phyloP scores from a whole-genome alignment of 2,888 invertebrate genomes.

The Apamea monoglypha region DNA sequence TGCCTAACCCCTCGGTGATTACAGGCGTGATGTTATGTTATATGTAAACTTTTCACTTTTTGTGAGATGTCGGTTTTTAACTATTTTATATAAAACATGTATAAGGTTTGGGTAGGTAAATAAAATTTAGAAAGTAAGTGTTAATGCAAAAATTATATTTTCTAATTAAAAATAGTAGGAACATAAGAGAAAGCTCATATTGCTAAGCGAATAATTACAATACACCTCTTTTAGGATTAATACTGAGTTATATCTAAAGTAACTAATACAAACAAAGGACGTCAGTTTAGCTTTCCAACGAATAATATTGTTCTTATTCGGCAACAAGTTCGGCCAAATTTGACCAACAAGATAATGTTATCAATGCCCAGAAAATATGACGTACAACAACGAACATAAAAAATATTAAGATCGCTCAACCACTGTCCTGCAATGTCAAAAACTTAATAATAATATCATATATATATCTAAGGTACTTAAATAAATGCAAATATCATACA shows the following conservation, averaged over 20 bases:
- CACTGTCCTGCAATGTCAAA: slow-evolving; percentile 20
- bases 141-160: slow-evolving; percentile 33
- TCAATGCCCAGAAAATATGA: slow-evolving; percentile 18
- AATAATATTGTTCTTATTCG: slow-evolving; percentile 20
- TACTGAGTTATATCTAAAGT: slow-evolving; percentile 60
- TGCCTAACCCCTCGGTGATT: neutral
- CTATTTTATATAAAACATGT: neutral
- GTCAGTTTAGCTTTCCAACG: slow-evolving; percentile 31
- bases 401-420: slow-evolving; percentile 7
- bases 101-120: neutral
- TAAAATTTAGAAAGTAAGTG: slow-evolving; percentile 16
- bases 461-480: slow-evolving; percentile 7
- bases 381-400: slow-evolving; percentile 13
- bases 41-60: neutral
- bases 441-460: slow-evolving; percentile 19
- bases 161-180: slow-evolving; percentile 60
- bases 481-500: slow-evolving; percentile 58
- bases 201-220: slow-evolving; percentile 46
- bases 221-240: slow-evolving; percentile 55
- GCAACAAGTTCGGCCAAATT: slow-evolving; percentile 11
- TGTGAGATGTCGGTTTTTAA: too few relatives aligned
- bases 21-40: too few relatives aligned
- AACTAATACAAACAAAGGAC: slow-evolving; percentile 57
- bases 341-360: slow-evolving; percentile 31
- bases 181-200: slow-evolving; percentile 49